Base-by-base conservation (phyloP, 2,888 invertebrate genomes). In the Drosophila sordidapex region DNA sequence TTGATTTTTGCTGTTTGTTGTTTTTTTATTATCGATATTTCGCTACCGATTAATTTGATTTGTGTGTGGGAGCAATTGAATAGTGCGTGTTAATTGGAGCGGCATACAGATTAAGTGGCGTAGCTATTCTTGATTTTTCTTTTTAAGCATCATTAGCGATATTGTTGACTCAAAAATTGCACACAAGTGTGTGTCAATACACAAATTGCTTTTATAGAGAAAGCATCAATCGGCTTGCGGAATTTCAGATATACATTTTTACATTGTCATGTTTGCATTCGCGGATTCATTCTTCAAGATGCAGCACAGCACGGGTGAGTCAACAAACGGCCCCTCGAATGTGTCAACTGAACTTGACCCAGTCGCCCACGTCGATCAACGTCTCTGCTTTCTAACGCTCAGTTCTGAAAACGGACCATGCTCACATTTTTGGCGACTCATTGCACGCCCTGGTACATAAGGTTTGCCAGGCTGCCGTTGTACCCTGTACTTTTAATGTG, bases 321-420 rank as follows among this genome's bases (percentile, higher is more conserved):
- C 84, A 89, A 65, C 61, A 38, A 38, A 53, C 27, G n/a, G 52
- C 27, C 29, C 66, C 15, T 27, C 57, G 48, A 79, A 74, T 74
- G 74, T 77, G 81, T 81, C 81, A 80, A 58, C 70, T 74, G 87
- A 89, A 90, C 87, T 87, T 87, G 87, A 87, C 90, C 87, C 90
- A 87, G 79, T 67, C 74, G 75, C 80, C 80, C 82, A 74, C 88
- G 71, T 82, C 70, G 53, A 74, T 70, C 80, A 71, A 62, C 27
- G 81, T 52, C 35, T 59, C 15, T 46, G 70, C 57, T 33, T 76
- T 61, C 27, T 52, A 59, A 51, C 40, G 57, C 76, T 60, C 46
- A 58, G 48, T 58, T 49, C 43, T 46, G 21, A 43, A 75, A 46
- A 36, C 35, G 36, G 31, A 43, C 38, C 43, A 58, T 29, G 43